Evolutionary conservation across 2,797 vertebrate species (phyloP).

Genomic region (Anabacerthia variegaticeps): DNA sequence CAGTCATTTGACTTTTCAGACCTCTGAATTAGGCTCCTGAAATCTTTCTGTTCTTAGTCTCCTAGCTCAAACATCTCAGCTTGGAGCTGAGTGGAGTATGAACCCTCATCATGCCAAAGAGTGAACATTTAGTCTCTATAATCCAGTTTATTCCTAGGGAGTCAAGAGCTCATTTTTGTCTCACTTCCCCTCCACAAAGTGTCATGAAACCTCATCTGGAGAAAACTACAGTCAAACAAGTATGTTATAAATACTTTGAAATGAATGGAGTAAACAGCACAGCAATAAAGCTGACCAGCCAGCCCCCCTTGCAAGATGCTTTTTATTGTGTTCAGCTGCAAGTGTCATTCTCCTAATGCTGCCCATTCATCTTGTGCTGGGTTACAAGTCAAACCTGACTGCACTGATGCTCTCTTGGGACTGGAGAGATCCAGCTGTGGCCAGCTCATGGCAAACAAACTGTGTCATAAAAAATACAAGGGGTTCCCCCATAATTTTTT

Average conservation of each 20-base stretch:
- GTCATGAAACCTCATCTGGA: neutral
- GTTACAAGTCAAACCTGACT: constrained; percentile 21
- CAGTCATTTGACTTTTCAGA: neutral
- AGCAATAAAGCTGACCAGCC: neutral
- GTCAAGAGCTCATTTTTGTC: neutral
- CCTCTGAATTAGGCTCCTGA: neutral
- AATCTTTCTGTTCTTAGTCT: neutral
- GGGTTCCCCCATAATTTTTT: neutral
- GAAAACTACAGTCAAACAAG: neutral
- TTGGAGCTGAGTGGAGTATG: neutral
- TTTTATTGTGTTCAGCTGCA: constrained; percentile 49
- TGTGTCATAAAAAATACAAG: neutral
- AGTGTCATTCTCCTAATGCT: constrained; percentile 22
- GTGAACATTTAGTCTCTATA: neutral
- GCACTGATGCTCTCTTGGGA: neutral
- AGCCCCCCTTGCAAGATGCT: neutral
- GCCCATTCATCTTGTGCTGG: constrained; percentile 12
- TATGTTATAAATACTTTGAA: constrained; percentile 8
- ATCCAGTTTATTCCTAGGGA: neutral
- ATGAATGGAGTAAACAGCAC: neutral
- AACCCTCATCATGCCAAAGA: neutral
- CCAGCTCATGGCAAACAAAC: neutral
- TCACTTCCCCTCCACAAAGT: neutral
- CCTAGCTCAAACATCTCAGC: neutral
- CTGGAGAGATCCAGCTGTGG: neutral